These are phyloP conservation scores for Zapornia atra DNA, from an alignment of 2,113 vertebrate species.

Conservation along the genomic window DNA sequence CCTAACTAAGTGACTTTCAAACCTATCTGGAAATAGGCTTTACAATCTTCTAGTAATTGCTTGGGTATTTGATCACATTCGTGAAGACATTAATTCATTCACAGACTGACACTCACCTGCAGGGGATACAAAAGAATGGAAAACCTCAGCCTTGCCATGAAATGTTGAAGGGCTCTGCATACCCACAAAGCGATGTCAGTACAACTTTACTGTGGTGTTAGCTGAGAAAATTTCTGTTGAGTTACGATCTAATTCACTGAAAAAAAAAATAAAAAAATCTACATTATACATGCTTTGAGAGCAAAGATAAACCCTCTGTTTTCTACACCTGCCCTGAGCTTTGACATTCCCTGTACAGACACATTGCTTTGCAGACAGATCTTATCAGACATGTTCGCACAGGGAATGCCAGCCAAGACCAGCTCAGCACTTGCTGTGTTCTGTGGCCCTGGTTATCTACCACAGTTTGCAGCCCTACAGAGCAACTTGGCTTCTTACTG, in stretches of 20 bases:
- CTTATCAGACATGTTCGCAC: not conserved
- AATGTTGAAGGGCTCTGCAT: not conserved
- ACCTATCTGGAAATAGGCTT: not conserved
- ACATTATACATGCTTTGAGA: not conserved
- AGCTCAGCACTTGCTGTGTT: not conserved
- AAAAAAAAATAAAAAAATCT: not conserved
- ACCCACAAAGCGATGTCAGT: not conserved
- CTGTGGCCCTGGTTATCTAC: not conserved
- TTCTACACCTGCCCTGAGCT: not conserved
- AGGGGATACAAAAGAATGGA: not conserved
- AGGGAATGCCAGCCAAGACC: not conserved
- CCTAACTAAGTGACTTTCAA: not conserved
- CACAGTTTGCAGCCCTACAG: not conserved
- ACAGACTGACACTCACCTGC: not conserved
- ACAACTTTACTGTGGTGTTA: not conserved
- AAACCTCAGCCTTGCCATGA: not conserved
- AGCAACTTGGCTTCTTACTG: not conserved
- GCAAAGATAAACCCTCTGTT: not conserved
- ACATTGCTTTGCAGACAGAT: not conserved
- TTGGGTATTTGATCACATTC: not conserved
- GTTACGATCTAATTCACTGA: not conserved
- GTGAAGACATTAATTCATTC: not conserved
- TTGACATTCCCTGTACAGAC: not conserved
- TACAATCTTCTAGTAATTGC: not conserved
- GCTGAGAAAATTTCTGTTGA: not conserved